A percentile compares a stretch with the other conserved stretches of the same genome.
Conservation (phyloP, 2,113 vertebrate genomes). For the Hemibagrus wyckioides region DNA sequence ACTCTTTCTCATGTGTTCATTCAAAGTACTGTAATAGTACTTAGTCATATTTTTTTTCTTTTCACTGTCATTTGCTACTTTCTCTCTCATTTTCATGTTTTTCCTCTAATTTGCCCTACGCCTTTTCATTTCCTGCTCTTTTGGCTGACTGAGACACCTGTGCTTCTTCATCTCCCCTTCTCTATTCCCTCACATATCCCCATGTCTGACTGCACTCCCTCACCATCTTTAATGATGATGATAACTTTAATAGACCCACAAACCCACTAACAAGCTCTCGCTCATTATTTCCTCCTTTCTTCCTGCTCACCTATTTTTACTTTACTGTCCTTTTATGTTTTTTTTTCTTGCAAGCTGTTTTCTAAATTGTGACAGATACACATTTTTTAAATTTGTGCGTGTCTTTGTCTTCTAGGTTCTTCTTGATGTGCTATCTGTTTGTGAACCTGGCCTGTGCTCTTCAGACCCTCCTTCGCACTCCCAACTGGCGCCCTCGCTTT, state of each 20-base stretch:
- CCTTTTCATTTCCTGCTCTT: not conserved
- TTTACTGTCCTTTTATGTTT: not conserved
- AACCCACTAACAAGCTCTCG: not conserved
- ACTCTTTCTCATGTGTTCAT: no score
- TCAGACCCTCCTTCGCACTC: constrained; percentile 89
- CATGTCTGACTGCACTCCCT: not conserved
- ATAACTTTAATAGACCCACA: constrained; percentile 21
- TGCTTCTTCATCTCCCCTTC: not conserved
- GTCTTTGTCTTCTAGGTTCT: constrained; percentile 78
- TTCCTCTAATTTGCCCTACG: not conserved
- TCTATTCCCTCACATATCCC: not conserved
- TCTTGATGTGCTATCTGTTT: constrained; percentile 97
- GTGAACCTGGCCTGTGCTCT: constrained; percentile 95
- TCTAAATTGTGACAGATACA: not conserved
- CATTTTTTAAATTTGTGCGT: not conserved
- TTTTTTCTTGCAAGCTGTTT: not conserved
- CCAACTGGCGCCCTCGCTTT: constrained; percentile 87
- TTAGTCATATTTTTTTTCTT: not conserved
- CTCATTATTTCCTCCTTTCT: not conserved
- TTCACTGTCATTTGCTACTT: not conserved
- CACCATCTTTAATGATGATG: not conserved
- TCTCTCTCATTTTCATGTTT: not conserved
- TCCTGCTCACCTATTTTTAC: not conserved
- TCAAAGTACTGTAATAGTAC: not conserved
- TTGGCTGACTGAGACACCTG: not conserved